Evolutionary conservation across 2,888 invertebrate genomes (phyloP).

Genomic region (Autographa gamma): DNA sequence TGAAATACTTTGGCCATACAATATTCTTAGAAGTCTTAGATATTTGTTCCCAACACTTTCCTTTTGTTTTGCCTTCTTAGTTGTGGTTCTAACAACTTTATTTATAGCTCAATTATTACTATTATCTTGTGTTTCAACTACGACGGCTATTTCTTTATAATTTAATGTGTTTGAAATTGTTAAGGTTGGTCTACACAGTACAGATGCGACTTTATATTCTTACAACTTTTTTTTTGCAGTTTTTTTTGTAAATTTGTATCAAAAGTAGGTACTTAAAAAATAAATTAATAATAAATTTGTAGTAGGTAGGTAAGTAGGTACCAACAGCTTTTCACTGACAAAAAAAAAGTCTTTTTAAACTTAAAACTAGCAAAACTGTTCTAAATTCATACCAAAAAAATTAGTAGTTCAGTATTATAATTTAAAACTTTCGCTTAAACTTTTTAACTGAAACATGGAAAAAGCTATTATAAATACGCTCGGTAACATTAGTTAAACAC

Average conservation of each 20-base stretch:
- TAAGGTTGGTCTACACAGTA: conserved; percentile 28
- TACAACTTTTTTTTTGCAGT: background rate
- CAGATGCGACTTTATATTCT: background rate
- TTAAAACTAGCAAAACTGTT: conserved; percentile 5
- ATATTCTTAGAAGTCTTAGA: conserved; percentile 34
- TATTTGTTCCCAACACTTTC: conserved; percentile 29
- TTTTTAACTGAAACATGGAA: conserved; percentile 23
- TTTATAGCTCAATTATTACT: conserved; percentile 58
- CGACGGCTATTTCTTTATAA: conserved; percentile 50
- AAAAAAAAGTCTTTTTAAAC: background rate
- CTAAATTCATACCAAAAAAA: conserved; percentile 8
- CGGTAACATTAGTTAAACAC: conserved; percentile 42
- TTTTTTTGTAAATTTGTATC: too few species aligned
- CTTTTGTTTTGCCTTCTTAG: conserved; percentile 5
- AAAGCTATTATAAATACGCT: conserved; percentile 37
- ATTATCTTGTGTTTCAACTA: conserved; percentile 45
- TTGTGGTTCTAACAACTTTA: conserved; percentile 40
- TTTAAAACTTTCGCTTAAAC: conserved; percentile 22
- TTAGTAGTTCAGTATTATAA: background rate
- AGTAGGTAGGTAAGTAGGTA: too few species aligned
- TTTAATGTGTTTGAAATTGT: conserved; percentile 42
- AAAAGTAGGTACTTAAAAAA: too few species aligned
- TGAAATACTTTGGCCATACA: conserved; percentile 44
- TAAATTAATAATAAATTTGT: too few species aligned
- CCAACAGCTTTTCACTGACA: too few species aligned